Conservation (phyloP, 1,140 invertebrate genomes). For the Microvelia longipes region DNA sequence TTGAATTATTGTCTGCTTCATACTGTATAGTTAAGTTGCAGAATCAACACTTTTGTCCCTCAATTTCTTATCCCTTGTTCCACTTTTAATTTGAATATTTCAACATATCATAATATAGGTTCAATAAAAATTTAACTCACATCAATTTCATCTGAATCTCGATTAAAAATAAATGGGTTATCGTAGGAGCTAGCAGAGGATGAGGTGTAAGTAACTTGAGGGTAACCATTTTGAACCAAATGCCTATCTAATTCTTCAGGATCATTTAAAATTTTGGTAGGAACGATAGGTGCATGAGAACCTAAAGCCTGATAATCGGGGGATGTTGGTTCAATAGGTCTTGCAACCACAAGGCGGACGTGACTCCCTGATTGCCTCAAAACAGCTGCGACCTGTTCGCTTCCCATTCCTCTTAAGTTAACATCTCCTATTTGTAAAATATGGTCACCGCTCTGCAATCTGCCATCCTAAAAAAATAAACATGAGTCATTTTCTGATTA, state of each 20-base stretch:
- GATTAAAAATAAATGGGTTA: slow-evolving; percentile 32
- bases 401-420: slow-evolving; percentile 76
- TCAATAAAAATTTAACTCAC: slow-evolving; percentile 17
- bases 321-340: slow-evolving; percentile 60
- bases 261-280: slow-evolving; percentile 67
- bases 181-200: slow-evolving; percentile 28
- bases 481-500: neutral
- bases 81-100: no score
- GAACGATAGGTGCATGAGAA: slow-evolving; percentile 62
- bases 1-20: no score
- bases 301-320: slow-evolving; percentile 48
- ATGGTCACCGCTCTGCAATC: slow-evolving; percentile 82
- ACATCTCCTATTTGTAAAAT: slow-evolving; percentile 87
- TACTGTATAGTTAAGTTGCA: no score
- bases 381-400: slow-evolving; percentile 84
- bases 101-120: no score
- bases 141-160: slow-evolving; percentile 34
- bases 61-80: no score
- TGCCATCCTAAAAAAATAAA: slow-evolving; percentile 47
- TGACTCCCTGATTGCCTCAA: slow-evolving; percentile 70
- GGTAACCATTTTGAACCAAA: slow-evolving; percentile 61
- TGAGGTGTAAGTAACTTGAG: slow-evolving; percentile 34
- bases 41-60: no score
- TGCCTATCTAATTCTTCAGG: slow-evolving; percentile 72
- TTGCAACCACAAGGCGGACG: slow-evolving; percentile 77